Percentiles rank a stretch among this genome's conserved stretches.
phyloP scores from a whole-genome alignment of 2,888 invertebrate species.

The Copidosoma aretas region DNA sequence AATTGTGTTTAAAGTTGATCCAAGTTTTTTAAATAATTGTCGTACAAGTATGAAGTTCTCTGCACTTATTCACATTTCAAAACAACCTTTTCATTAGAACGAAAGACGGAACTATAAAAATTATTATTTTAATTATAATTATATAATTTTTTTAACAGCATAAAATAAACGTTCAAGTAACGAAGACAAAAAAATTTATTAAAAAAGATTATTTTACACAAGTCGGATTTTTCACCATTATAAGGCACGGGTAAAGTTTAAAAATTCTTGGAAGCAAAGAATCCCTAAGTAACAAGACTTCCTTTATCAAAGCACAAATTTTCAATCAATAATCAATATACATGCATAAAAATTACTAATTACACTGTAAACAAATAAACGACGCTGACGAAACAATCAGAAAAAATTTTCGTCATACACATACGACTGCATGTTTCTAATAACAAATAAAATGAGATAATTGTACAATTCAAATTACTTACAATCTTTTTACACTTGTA shows the following conservation, averaged over 20 bases:
- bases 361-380: slow-evolving; percentile 15
- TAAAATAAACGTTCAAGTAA: too few species aligned
- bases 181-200: slow-evolving; percentile 33
- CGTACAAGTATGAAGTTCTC: too few species aligned
- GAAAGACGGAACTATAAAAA: too few species aligned
- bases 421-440: slow-evolving; percentile 21
- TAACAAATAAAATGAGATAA: slow-evolving; percentile 3
- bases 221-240: slow-evolving; percentile 4
- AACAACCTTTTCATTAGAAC: too few species aligned
- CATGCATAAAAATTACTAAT: slow-evolving; percentile 18
- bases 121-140: too few species aligned
- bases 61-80: too few species aligned
- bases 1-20: too few species aligned
- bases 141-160: too few species aligned
- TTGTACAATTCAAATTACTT: slow-evolving; percentile 12
- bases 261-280: slow-evolving; percentile 30
- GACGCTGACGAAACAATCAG: slow-evolving; percentile 26
- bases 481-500: slow-evolving; percentile 31
- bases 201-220: slow-evolving; percentile 35
- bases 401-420: slow-evolving; percentile 27
- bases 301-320: slow-evolving; percentile 19
- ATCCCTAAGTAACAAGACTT: slow-evolving; percentile 12
- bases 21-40: too few species aligned
- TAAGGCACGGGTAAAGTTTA: slow-evolving; percentile 9
- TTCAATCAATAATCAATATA: slow-evolving; percentile 11